Evolutionary conservation across 2,888 invertebrate genomes (phyloP).

Genomic region (Odontocolon sp.): DNA sequence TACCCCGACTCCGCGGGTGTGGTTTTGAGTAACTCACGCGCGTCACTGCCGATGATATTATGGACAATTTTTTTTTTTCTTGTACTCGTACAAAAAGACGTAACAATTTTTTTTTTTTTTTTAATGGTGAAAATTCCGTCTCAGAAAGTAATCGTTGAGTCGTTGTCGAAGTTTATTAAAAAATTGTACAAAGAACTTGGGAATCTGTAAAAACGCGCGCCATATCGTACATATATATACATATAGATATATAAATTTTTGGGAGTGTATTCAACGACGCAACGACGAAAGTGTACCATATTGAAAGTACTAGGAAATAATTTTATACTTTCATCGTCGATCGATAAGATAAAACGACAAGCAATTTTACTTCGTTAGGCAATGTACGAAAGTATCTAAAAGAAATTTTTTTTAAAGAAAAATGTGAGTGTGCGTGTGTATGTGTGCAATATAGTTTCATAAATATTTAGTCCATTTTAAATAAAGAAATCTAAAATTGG

Average conservation of each 20-base stretch:
- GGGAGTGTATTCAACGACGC: not conserved
- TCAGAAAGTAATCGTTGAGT: no score
- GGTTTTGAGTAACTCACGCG: no score
- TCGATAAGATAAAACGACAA: conserved; percentile 41
- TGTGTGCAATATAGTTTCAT: conserved; percentile 47
- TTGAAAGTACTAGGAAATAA: conserved; percentile 59
- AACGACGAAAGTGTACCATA: conserved; percentile 25
- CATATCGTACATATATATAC: no score
- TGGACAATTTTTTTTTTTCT: conserved; percentile 52
- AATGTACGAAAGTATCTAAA: conserved; percentile 47
- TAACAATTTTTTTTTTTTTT: conserved; percentile 27
- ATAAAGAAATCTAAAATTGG: not conserved
- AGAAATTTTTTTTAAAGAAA: conserved; percentile 7
- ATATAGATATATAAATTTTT: not conserved
- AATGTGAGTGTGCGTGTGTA: no score
- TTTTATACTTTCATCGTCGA: conserved; percentile 55
- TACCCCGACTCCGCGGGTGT: no score
- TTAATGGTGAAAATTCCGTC: not conserved
- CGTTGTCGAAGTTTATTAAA: no score
- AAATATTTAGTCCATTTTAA: not conserved
- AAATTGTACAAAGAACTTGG: conserved; percentile 1
- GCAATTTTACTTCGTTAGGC: conserved; percentile 55
- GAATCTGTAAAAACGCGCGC: no score
- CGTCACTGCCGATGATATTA: conserved; percentile 14
- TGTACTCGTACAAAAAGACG: conserved; percentile 17